Evolutionary conservation across 2,888 invertebrate genomes (phyloP), one percentile per base, ranked within the genome.

Genomic region (Kryphioiulus occultus): DNA sequence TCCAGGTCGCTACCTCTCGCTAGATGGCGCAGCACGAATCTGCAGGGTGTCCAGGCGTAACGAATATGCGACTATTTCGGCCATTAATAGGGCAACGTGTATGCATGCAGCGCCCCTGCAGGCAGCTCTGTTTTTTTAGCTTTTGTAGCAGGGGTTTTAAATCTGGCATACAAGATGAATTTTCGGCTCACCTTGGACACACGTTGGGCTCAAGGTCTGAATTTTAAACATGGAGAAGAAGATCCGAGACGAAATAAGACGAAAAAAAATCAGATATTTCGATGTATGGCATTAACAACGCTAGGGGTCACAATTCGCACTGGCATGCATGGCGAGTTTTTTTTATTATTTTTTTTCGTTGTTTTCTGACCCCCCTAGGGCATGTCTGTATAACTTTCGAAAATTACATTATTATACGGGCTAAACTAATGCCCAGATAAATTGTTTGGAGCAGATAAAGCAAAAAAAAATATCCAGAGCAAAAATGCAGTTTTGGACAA

Each of bases 391-490:
- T 68, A 68, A 68, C 68, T 68, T 68, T 68, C 68, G 10, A 68
- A 47, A 68, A 68, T 68, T 68, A 68, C 68, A 26, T 68, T 68
- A 68, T 68, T 68, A 68, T 68, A 68, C 68, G 68, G 68, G 3
- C 22, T 26, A 68, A 68, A 68, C 26, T 68, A 68, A 26, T 68
- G 68, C 68, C 26, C n/a, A 3, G 68, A 68, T 68, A 68, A 68
- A 68, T 68, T 68, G 22, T 59, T 68, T 10, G n/a, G 26, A 26
- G n/a, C 47, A 15, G n/a, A 26, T 9, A 68, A 10, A 47, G 10
- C 26, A 26, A 68, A 68, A 68, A 68, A 39, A 5, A 39, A 5
- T 3, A 9, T 26, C 9, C 1, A 10, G 12, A 10, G 68, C 26
- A 68, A 68, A 68, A 68, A 22, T 68, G n/a, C 7, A 26, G 68